phyloP scores from a whole-genome alignment of 2,888 invertebrate species.

The Eubasilissa splendida region DNA sequence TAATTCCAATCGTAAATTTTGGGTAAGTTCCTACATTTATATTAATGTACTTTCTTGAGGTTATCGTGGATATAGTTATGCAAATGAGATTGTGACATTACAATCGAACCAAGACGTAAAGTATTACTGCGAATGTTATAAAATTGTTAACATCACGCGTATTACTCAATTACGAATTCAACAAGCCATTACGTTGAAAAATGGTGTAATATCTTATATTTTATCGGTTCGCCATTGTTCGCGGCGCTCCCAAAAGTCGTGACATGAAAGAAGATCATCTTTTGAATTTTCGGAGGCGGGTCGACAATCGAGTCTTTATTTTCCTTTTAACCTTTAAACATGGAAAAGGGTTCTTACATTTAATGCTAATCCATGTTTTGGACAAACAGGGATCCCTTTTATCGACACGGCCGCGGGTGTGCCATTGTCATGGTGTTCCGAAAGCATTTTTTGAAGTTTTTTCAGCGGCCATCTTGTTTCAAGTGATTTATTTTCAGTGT shows the following conservation, averaged over 20 bases:
- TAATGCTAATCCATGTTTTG: slow-evolving; percentile 1
- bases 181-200: slow-evolving; percentile 8
- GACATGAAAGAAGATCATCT: slow-evolving; percentile 5
- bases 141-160: background rate
- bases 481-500: background rate
- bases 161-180: slow-evolving; percentile 18
- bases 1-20: too few relatives aligned
- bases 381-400: background rate
- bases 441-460: background rate
- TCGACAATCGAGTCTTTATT: background rate
- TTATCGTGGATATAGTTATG: too few relatives aligned
- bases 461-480: too few relatives aligned
- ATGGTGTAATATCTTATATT: slow-evolving; percentile 18
- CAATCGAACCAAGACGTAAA: background rate
- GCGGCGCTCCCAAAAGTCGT: background rate
- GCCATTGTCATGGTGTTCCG: background rate
- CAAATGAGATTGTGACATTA: slow-evolving; percentile 1
- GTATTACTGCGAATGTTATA: slow-evolving; percentile 6
- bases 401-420: background rate
- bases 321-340: slow-evolving; percentile 5
- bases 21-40: too few relatives aligned
- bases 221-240: slow-evolving; percentile 11
- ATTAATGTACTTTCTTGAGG: too few relatives aligned
- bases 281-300: background rate
- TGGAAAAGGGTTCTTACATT: background rate